Percentiles rank a stretch among this genome's conserved stretches.
These are phyloP conservation scores for Drymodes brunneopygia DNA, from an alignment of 2,113 vertebrate species.

Conservation along the genomic window DNA sequence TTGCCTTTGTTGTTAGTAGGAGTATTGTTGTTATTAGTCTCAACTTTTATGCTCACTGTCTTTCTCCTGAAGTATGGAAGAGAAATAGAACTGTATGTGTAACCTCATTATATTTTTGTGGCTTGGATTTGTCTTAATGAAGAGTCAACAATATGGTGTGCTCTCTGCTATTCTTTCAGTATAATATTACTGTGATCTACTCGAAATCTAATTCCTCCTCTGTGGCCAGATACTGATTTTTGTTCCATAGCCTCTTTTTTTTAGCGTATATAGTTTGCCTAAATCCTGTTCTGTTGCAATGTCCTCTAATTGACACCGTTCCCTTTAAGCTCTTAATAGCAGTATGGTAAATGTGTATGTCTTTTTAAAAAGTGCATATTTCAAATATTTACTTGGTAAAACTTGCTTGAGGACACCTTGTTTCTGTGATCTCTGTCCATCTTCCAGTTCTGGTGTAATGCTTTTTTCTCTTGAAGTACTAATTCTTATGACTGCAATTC, in stretches of 20 bases:
- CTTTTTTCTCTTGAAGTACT: neutral
- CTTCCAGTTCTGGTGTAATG: neutral
- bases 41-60: neutral
- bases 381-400: neutral
- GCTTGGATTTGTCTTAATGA: neutral
- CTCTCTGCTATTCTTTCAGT: neutral
- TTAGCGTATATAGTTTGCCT: neutral
- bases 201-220: neutral
- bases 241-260: neutral
- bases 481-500: neutral
- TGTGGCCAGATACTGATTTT: neutral
- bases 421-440: neutral
- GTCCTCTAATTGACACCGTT: neutral
- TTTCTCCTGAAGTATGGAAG: neutral
- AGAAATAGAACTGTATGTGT: neutral
- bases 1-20: neutral
- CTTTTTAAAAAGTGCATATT: neutral
- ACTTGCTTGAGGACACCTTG: neutral
- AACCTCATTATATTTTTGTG: neutral
- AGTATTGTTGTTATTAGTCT: neutral
- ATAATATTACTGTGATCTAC: neutral
- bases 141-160: neutral
- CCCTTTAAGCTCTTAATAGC: neutral
- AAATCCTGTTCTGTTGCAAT: neutral
- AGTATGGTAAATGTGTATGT: neutral